phyloP scores from a whole-genome alignment of 92 coral and sea anemone species.

The Siderastrea radians region DNA sequence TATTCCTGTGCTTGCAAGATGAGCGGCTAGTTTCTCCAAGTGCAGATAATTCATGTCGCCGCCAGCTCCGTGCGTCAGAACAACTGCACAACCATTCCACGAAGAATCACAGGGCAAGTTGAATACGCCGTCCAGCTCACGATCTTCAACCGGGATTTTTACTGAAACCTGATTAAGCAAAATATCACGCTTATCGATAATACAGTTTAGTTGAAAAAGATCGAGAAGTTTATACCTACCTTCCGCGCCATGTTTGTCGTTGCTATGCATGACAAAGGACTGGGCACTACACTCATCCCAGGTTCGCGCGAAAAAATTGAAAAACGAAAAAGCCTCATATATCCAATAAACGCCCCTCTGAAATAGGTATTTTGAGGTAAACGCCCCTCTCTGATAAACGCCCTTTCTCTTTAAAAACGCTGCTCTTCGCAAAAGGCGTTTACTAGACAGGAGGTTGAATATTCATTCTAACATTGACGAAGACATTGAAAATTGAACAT shows the following conservation, averaged over 20 bases:
- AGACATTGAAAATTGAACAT: too few species aligned
- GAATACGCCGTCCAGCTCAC: constrained; percentile 85
- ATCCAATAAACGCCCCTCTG: too few species aligned
- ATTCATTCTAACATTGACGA: too few species aligned
- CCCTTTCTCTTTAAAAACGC: too few species aligned
- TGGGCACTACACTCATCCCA: neutral
- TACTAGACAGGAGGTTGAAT: too few species aligned
- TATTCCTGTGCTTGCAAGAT: constrained; percentile 87
- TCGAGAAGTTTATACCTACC: neutral
- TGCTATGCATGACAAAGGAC: constrained; percentile 37
- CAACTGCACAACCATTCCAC: constrained; percentile 92
- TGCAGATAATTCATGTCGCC: constrained; percentile 89
- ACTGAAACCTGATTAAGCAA: constrained; percentile 64
- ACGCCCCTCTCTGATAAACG: too few species aligned
- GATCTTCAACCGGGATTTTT: constrained; percentile 92
- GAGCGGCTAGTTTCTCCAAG: constrained; percentile 84
- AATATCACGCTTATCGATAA: neutral
- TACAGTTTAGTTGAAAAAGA: neutral
- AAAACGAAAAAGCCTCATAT: too few species aligned
- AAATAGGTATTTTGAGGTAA: too few species aligned
- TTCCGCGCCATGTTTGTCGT: constrained; percentile 44
- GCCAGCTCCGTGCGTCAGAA: constrained; percentile 96
- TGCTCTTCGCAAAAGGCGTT: too few species aligned
- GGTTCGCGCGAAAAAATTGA: neutral
- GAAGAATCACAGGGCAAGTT: constrained; percentile 84